Base-by-base conservation (phyloP, 2,113 vertebrate genomes). In the Daphoenositta chrysoptera region DNA sequence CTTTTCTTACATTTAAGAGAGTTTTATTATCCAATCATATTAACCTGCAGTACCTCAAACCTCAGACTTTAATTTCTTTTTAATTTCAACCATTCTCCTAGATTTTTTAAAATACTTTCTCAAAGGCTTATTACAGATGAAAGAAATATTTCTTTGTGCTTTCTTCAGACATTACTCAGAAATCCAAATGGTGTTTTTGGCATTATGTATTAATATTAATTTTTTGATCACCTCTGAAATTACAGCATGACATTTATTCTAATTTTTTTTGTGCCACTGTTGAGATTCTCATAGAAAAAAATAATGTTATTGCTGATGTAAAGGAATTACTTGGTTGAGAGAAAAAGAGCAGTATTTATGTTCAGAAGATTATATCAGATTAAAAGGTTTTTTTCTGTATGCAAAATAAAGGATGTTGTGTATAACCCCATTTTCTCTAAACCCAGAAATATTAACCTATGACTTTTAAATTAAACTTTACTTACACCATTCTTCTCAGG, bases 221-320 rank as follows among this genome's bases (percentile, higher is more conserved):
- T 75, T 94, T 95, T 75, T 93, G 24, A 92, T 94, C 21, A 76
- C 63, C 33, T 87, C 42, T 83, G 82, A 96, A 96, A 94, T 95
- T 92, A 76, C 48, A 91, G 23, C 19, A 44, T 81, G 73, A 66
- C 31, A 94, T 85, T 94, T 85, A 93, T 92, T 96, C 27, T 63
- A 82, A 48, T 80, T 76, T 50, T 87, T 71, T 81, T 48, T 63
- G 73, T 91, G 37, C 10, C 18, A 56, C 58, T 89, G 15, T 47
- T 83, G 61, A 77, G 30, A 75, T 89, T 76, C 60, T 82, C 9
- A 51, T 33, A 64, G 50, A 51, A 94, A 96, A 93, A 88, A 64
- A 45, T 23, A 69, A 4, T 83, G 15, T 40, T 78, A 71, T 48
- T 77, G 27, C 20, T 78, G 57, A 75, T 2, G 2, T 75, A 94